Conservation (phyloP, 1,140 invertebrate genomes). For the Zaprionus davidi region DNA sequence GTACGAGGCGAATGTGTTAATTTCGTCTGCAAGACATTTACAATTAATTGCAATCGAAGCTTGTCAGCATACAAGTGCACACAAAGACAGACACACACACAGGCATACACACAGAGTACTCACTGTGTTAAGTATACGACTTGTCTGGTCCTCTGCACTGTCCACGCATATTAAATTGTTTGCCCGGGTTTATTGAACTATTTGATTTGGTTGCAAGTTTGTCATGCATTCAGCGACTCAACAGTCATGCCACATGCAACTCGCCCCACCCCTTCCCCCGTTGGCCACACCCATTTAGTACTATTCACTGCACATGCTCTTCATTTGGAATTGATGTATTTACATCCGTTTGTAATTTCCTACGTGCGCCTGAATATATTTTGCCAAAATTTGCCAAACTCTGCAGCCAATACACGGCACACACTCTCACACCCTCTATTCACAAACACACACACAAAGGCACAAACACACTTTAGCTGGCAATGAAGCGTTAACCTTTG, state of each 20-base stretch:
- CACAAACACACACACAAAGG: slow-evolving; percentile 17
- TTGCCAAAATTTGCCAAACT: slow-evolving; percentile 52
- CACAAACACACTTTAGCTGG: slow-evolving; percentile 2
- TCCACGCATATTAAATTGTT: slow-evolving; percentile 74
- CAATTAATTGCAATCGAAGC: slow-evolving; percentile 69
- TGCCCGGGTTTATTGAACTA: slow-evolving; percentile 73
- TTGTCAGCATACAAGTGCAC: neutral
- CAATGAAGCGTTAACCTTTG: slow-evolving; percentile 38
- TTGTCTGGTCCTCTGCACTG: slow-evolving; percentile 31
- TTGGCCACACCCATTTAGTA: slow-evolving; percentile 5
- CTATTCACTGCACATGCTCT: slow-evolving; percentile 44
- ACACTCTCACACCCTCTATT: slow-evolving; percentile 28
- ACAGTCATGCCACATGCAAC: slow-evolving; percentile 15
- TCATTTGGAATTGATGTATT: slow-evolving; percentile 73
- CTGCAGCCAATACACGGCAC: slow-evolving; percentile 40
- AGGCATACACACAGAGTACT: neutral
- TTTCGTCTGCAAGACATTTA: slow-evolving; percentile 60
- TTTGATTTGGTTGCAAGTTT: slow-evolving; percentile 59
- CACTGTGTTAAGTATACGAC: slow-evolving; percentile 1
- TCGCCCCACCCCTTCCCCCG: neutral
- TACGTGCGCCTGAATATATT: slow-evolving; percentile 76
- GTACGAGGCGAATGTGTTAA: slow-evolving; percentile 56
- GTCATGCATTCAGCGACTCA: slow-evolving; percentile 27
- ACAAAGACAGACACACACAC: slow-evolving; percentile 5
- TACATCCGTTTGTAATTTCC: slow-evolving; percentile 81